Percentiles rank a stretch among this genome's conserved stretches.
Conservation (phyloP, 2,888 invertebrate species). For the Nephrotoma appendiculata region DNA sequence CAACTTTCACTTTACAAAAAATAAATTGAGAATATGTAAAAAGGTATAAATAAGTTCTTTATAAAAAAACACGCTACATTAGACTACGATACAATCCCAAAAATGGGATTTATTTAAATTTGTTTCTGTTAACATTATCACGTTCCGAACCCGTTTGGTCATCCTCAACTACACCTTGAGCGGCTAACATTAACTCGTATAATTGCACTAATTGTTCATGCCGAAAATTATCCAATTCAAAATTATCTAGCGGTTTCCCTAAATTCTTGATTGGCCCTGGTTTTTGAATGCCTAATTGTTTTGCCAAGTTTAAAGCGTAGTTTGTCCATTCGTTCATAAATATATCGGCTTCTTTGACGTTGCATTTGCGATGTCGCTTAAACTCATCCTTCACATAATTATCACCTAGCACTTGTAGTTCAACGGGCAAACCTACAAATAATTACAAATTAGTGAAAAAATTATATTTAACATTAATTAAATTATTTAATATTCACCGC, state of each 20-base stretch:
- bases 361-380: constrained; percentile 62
- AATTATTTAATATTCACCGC: constrained; percentile 30
- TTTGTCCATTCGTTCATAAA: constrained; percentile 84
- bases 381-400: constrained; percentile 75
- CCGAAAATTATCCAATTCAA: constrained; percentile 52
- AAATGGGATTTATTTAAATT: background rate
- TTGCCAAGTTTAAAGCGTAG: constrained; percentile 57
- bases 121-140: background rate
- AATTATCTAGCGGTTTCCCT: constrained; percentile 46
- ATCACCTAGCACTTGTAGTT: constrained; percentile 55
- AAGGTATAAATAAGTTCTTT: too few relatives aligned
- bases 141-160: background rate
- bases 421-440: constrained; percentile 44
- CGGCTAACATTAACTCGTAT: constrained; percentile 64
- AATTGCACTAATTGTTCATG: constrained; percentile 76
- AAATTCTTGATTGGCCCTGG: constrained; percentile 36
- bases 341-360: constrained; percentile 48
- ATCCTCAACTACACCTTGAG: constrained; percentile 32
- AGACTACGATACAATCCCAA: too few relatives aligned
- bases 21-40: too few relatives aligned
- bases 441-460: background rate
- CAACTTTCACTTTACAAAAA: too few relatives aligned
- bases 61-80: too few relatives aligned
- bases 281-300: constrained; percentile 57
- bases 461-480: background rate